These are phyloP conservation scores for Ypsolopha scabrella DNA, from an alignment of 2,888 invertebrate genomes.

Conservation along the genomic window DNA sequence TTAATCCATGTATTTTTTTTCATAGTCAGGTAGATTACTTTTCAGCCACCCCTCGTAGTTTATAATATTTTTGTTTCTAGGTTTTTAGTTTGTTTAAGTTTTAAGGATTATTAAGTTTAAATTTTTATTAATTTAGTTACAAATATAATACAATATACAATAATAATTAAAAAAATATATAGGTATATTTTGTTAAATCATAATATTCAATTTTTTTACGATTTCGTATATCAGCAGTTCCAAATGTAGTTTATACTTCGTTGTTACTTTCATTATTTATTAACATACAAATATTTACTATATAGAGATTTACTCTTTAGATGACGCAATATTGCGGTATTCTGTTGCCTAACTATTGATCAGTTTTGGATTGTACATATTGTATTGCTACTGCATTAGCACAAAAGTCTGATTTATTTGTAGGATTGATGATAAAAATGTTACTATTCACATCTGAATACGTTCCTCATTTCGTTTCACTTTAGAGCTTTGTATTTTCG, in stretches of 20 bases:
- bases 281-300: not conserved
- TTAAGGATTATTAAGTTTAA: too few relatives aligned
- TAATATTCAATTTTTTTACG: constrained; percentile 15
- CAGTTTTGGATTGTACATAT: constrained; percentile 17
- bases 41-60: too few relatives aligned
- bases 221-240: constrained; percentile 16
- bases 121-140: constrained; percentile 4
- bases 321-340: constrained; percentile 11
- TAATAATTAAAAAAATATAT: constrained; percentile 12
- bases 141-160: constrained; percentile 5
- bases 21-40: too few relatives aligned
- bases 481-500: not conserved
- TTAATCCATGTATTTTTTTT: too few relatives aligned
- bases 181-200: constrained; percentile 14
- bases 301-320: constrained; percentile 17
- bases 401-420: constrained; percentile 3
- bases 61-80: too few relatives aligned
- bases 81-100: too few relatives aligned
- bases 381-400: constrained; percentile 6
- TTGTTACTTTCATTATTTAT: constrained; percentile 5
- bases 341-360: constrained; percentile 6
- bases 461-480: too few relatives aligned
- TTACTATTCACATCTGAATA: too few relatives aligned
- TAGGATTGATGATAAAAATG: too few relatives aligned
- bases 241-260: constrained; percentile 10